Percentiles rank a stretch among this genome's conserved stretches.
Conservation (phyloP, 2,113 vertebrate species). For the Coryphaenoides rupestris region DNA sequence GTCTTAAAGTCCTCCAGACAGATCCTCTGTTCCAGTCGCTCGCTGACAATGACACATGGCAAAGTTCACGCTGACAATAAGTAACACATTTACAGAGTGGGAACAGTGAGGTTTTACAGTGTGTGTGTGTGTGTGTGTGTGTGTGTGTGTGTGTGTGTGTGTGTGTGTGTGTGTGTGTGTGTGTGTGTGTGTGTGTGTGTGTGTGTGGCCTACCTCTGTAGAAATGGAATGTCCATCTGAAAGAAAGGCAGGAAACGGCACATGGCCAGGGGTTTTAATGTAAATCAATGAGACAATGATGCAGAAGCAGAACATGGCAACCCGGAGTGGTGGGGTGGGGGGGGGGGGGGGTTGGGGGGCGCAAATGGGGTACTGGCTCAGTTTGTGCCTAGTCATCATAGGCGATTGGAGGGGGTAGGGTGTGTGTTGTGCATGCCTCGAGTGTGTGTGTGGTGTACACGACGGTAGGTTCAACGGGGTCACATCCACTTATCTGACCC, state of each 20-base stretch:
- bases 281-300: neutral
- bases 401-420: neutral
- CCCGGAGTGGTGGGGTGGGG: neutral
- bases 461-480: slow-evolving; percentile 37
- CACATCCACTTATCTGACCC: slow-evolving; percentile 56
- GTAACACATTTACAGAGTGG: neutral
- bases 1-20: slow-evolving; percentile 85
- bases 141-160: too few relatives aligned
- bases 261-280: neutral
- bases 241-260: slow-evolving; percentile 29
- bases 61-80: neutral
- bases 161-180: neutral
- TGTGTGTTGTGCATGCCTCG: too few relatives aligned
- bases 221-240: slow-evolving; percentile 87
- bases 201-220: slow-evolving; percentile 73
- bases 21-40: slow-evolving; percentile 82
- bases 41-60: slow-evolving; percentile 72
- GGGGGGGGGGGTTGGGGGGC: neutral
- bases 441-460: neutral
- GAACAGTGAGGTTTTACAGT: neutral
- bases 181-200: neutral
- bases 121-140: too few relatives aligned
- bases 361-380: too few relatives aligned
- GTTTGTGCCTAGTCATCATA: too few relatives aligned
- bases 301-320: neutral